Evolutionary conservation across 2,888 invertebrate genomes (phyloP), one percentile per base, ranked within the genome.

Genomic region (Oscheius sp.): DNA sequence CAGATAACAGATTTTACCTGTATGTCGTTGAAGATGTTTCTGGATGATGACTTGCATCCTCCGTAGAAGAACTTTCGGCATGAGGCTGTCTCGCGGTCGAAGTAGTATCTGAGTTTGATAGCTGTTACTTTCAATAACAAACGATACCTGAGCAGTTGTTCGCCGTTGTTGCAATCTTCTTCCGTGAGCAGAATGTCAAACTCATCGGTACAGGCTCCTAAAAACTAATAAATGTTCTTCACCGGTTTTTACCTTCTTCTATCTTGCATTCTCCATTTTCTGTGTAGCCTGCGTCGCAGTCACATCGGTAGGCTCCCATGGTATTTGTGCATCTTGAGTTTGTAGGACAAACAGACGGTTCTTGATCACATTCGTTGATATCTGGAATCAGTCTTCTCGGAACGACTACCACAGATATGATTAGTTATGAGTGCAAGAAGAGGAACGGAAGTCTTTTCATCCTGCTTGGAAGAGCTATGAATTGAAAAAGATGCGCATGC

Each of bases 281-380:
- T 58, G 65, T 65, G 70, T 79, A 81, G 32, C 81, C 81, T 29
- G 70, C 74, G 48, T 79, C 81, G 66, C 81, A 81, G 59, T 79
- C 79, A 53, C 81, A 81, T 65, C 76, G 72, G 47, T 65, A 78
- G 10, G 78, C 77, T 42, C 97, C 97, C 0, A 94, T 95, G 2
- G 93, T 91, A 90, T 97, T 97, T 66, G 94, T 92, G 89, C 97
- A 97, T n/a, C 92, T 91, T 0, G 95, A 95, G 62, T 79, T 77
- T 70, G 91, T 92, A 7, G 95, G 95, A 90, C 96, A 97, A 1
- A 93, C 92, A 5, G 93, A 92, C 70, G 92, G 92, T 32, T 33
- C 55, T 3, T 91, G 90, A n/a, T 91, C 91, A 89, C 97, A 97
- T 91, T 97, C 97, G 89, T 97, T 93, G 1, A 96, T 92, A 90